A percentile compares a stretch with the other conserved stretches of the same genome.
phyloP scores from a whole-genome alignment of 2,797 vertebrate species.

The Forpus xanthops region DNA sequence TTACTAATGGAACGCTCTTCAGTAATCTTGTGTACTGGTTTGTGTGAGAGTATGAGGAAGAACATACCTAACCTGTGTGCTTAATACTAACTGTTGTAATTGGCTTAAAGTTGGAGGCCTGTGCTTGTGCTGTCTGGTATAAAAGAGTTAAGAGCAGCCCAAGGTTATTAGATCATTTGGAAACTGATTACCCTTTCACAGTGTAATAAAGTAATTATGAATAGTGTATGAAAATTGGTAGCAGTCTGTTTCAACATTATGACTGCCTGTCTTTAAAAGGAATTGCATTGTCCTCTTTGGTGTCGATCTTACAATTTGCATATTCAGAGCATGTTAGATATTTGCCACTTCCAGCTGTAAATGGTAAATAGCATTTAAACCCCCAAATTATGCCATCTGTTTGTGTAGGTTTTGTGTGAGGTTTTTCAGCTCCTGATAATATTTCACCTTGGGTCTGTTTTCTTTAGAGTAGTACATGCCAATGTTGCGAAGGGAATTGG shows the following conservation, averaged over 20 bases:
- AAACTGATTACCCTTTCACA: constrained; percentile 64
- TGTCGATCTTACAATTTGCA: constrained; percentile 8
- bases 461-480: not conserved
- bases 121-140: constrained; percentile 66
- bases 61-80: constrained; percentile 35
- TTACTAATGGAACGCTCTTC: constrained; percentile 82
- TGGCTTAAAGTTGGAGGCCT: constrained; percentile 55
- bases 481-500: not conserved
- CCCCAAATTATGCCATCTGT: not conserved
- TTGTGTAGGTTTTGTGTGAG: not conserved
- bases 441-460: constrained; percentile 21
- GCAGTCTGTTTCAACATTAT: constrained; percentile 32
- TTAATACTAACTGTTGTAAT: not conserved
- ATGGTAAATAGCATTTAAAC: constrained; percentile 26
- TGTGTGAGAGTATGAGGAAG: constrained; percentile 76
- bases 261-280: constrained; percentile 29
- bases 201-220: constrained; percentile 51
- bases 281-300: constrained; percentile 3
- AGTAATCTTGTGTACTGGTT: constrained; percentile 75
- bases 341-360: constrained; percentile 38
- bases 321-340: not conserved
- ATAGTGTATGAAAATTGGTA: constrained; percentile 3
- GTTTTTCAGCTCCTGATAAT: not conserved
- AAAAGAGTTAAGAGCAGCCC: constrained; percentile 78
- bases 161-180: constrained; percentile 80